phyloP scores from a whole-genome alignment of 1,140 invertebrate species.

The Armadillidium nasatum region DNA sequence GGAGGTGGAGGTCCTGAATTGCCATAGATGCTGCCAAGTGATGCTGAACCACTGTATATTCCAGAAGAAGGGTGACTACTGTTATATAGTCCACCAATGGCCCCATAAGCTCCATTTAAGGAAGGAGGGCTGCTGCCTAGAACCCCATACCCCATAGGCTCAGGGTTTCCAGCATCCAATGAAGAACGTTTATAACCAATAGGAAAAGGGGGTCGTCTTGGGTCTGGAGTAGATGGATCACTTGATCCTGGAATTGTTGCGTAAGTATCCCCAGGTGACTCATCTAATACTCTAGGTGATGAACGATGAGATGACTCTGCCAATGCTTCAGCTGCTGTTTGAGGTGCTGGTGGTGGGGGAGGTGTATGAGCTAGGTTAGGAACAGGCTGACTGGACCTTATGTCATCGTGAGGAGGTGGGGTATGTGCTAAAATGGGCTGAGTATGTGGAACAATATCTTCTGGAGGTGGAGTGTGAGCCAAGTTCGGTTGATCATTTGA shows the following conservation, averaged over 20 bases:
- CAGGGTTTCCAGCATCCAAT: constrained; percentile 22
- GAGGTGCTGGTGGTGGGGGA: constrained; percentile 21
- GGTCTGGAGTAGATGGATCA: constrained; percentile 33
- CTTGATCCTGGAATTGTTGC: constrained; percentile 22
- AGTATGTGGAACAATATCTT: constrained; percentile 21
- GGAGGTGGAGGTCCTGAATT: constrained; percentile 29
- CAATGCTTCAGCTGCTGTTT: constrained; percentile 14
- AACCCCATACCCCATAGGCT: constrained; percentile 26
- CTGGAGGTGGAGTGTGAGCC: constrained; percentile 35
- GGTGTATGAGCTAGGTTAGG: constrained; percentile 38
- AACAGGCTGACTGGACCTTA: not conserved
- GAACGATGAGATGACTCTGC: constrained; percentile 16
- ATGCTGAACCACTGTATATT: constrained; percentile 41
- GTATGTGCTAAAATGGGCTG: not conserved
- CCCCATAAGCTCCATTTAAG: constrained; percentile 29
- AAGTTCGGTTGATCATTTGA: constrained; percentile 32
- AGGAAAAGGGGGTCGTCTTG: constrained; percentile 29
- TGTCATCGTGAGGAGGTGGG: not conserved
- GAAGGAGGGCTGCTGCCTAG: constrained; percentile 35
- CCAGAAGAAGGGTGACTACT: constrained; percentile 40
- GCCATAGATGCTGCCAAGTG: constrained; percentile 40
- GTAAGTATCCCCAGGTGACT: constrained; percentile 31
- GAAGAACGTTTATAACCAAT: constrained; percentile 30
- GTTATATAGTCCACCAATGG: constrained; percentile 35
- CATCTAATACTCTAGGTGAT: not conserved